Conservation (phyloP, 2,888 invertebrate species). For the Harpalus rufipes region DNA sequence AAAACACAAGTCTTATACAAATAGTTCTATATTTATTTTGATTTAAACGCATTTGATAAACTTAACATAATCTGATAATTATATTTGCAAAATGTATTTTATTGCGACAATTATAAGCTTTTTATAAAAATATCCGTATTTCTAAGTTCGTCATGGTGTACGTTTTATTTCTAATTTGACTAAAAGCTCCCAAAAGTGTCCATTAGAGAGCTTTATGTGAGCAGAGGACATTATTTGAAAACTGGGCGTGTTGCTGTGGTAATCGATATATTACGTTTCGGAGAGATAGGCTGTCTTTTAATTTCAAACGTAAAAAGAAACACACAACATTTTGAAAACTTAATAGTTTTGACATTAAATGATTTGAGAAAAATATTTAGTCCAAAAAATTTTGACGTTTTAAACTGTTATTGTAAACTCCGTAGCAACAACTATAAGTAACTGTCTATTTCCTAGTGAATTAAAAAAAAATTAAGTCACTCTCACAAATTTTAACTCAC, state of each 20-base stretch:
- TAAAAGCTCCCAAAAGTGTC: background rate
- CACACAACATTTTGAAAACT: too few species aligned
- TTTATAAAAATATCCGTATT: too few species aligned
- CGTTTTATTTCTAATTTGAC: background rate
- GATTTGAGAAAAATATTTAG: too few species aligned
- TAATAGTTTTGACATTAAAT: too few species aligned
- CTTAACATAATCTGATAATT: background rate
- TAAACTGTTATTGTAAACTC: too few species aligned
- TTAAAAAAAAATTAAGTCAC: too few species aligned
- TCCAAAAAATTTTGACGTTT: too few species aligned
- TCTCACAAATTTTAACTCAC: too few species aligned
- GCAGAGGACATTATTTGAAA: background rate
- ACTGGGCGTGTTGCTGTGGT: background rate
- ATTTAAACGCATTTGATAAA: background rate
- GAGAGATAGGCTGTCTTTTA: background rate
- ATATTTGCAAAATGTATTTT: background rate
- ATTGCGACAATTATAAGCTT: background rate
- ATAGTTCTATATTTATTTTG: background rate
- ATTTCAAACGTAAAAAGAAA: too few species aligned
- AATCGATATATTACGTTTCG: constrained; percentile 12
- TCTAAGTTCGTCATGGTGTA: background rate
- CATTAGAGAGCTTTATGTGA: constrained; percentile 4
- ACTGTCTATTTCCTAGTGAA: too few species aligned
- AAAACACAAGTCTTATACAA: constrained; percentile 22
- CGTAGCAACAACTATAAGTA: too few species aligned